Conservation (phyloP, 2,113 vertebrate species). For the Rhea americana region DNA sequence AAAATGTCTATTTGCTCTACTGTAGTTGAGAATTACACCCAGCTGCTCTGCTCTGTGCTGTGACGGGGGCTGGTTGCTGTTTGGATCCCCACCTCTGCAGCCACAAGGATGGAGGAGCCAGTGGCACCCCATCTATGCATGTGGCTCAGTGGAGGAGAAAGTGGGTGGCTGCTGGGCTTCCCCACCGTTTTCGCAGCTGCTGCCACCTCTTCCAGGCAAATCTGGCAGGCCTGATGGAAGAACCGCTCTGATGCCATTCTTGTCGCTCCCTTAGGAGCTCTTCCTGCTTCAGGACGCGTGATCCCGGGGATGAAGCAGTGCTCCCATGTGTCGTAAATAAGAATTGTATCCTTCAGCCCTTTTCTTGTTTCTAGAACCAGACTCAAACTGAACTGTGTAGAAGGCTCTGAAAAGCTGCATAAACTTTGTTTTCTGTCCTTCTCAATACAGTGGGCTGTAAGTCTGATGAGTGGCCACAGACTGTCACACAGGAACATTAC, state of each 20-base stretch:
- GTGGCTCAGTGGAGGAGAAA: neutral
- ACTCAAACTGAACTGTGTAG: neutral
- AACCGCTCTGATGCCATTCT: neutral
- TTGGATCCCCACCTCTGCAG: neutral
- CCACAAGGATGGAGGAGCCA: neutral
- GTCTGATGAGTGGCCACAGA: neutral
- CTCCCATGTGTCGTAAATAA: neutral
- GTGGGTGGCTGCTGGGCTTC: neutral
- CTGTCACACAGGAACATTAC: neutral
- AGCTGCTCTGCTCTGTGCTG: neutral
- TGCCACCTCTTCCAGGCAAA: neutral
- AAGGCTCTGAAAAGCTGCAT: neutral
- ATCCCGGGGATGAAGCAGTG: neutral
- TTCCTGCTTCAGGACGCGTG: fast-evolving
- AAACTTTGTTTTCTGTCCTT: neutral
- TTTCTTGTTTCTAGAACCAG: neutral
- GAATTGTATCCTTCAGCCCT: neutral
- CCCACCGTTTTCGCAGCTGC: fast-evolving
- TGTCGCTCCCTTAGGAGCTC: neutral
- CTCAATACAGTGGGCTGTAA: neutral
- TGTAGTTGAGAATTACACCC: neutral
- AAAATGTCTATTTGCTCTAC: neutral
- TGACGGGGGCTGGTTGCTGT: neutral
- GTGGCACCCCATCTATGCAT: neutral
- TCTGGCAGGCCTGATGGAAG: neutral